phyloP scores from a whole-genome alignment of 2,888 invertebrate species.

The Agonopterix heracliana region DNA sequence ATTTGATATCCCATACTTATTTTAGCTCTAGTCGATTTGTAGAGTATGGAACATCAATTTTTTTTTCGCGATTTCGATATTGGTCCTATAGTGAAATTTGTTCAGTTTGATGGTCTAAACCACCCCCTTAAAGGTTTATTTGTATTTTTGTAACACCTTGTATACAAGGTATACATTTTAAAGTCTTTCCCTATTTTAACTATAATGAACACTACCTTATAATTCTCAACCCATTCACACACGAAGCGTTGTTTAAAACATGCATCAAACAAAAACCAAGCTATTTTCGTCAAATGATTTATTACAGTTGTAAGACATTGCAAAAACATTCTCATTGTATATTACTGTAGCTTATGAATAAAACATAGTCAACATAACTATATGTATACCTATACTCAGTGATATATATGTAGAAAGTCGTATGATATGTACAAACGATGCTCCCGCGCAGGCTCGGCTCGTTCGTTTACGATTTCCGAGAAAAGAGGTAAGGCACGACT shows the following conservation, averaged over 20 bases:
- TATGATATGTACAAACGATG: constrained; percentile 39
- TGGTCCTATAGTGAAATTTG: too few species aligned
- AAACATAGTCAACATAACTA: constrained; percentile 27
- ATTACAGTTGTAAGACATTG: constrained; percentile 26
- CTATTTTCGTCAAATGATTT: constrained; percentile 16
- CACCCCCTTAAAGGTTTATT: too few species aligned
- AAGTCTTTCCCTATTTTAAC: too few species aligned
- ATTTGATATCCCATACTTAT: too few species aligned
- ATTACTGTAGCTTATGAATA: constrained; percentile 40
- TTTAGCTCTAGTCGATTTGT: too few species aligned
- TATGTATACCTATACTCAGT: constrained; percentile 12
- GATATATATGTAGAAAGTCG: constrained; percentile 39
- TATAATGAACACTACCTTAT: too few species aligned
- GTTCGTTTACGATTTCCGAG: constrained; percentile 56
- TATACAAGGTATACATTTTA: too few species aligned
- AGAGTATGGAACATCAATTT: too few species aligned
- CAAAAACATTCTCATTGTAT: constrained; percentile 28
- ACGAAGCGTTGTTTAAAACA: neutral
- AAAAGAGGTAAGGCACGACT: constrained; percentile 42
- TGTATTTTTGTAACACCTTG: too few species aligned
- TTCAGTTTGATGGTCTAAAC: too few species aligned
- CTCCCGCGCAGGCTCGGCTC: constrained; percentile 30
- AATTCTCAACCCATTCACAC: too few species aligned
- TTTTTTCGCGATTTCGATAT: too few species aligned
- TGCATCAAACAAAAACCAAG: neutral